Base-by-base conservation (phyloP, 2,888 invertebrate genomes). In the Drosophila mimetica region DNA sequence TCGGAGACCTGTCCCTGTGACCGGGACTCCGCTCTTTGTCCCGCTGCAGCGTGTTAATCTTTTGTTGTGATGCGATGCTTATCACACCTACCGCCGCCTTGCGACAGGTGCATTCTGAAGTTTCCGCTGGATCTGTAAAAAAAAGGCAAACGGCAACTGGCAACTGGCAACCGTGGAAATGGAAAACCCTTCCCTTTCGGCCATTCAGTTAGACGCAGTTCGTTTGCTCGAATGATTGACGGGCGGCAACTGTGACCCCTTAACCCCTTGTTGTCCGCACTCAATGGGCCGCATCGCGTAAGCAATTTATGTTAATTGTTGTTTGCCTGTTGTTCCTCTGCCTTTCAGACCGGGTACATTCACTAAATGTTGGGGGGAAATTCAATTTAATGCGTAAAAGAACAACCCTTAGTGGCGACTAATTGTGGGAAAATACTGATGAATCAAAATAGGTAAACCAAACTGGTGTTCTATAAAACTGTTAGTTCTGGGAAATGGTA, bases 301-400 rank as follows among this genome's bases (percentile, higher is more conserved):
- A 69, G 74, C 76, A 78, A 73, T 82, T 81, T 82, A 80, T 82
- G 75, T 78, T 80, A 76, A 75, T 82, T 80, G 75, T 37, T 67
- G 44, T 53, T 64, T 50, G 59, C 22, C 48, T 46, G 52, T 14
- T 46, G 46, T 53, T 18, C 50, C 42, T n/a, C 41, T 42, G 4
- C n/a, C 42, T n/a, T 36, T 46, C 3, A 6, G 14, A 22, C 5
- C 32, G 47, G 61, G 44, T 47, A 39, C 30, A 61, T 53, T 16
- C 13, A 11, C 18, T 28, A 42, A 16, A n/a, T 18, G 28, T 14
- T n/a, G 1, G 9, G 28, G 14, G 25, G 9, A 44, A 44, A 28
- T 6, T 14, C 9, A 14, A 28, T 16, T 11, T 2, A 44, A 28
- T 44, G 28, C 44, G 44, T 44, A 37, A 1, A 8, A 11, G 18